Evolutionary conservation across 1,140 invertebrate genomes (phyloP), one percentile per base, ranked within the genome.

Genomic region (Mya arenaria): DNA sequence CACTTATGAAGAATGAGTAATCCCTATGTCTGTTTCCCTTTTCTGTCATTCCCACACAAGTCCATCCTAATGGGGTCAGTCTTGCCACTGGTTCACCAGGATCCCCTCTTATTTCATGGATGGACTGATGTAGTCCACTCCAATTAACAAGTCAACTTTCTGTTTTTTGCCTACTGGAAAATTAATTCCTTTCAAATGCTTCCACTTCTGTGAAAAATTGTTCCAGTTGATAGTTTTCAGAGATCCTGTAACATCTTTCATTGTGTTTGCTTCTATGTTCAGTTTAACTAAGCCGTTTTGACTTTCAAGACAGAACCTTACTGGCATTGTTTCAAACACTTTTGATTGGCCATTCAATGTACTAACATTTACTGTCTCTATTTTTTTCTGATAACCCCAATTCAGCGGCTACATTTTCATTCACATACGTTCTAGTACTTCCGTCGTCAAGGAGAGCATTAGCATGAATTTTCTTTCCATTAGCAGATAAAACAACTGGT

Each of bases 391-490:
- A 48, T 17, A 83, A 55, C n/a, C 75, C 69, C 25, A 85, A 69
- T 44, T 83, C 74, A 15, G 65, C 71, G 4, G 81, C 81, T 25
- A 85, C 66, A 55, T 83, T 68, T 4, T 25, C 23, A 30, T 85
- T 85, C 0, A 85, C 30, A 36, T 85, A 85, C 8, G 84, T 55
- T 72, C 60, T 71, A 15, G 55, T 85, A 30, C 84, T 78, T 13
- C 65, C 84, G 39, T 85, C 80, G 74, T 85, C 73, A 8, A 85
- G 30, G 32, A 85, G 56, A 17, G 72, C 84, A 52, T 85, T 85
- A 17, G 82, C 58, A 17, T 68, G 23, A 32, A 82, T 17, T 28
- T 15, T 52, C 2, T 32, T 52, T 13, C 60, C 41, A 17, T 78
- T 68, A 48, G 82, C 56, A 69, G 30, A 71, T 0, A 85, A 4